Base-by-base conservation (phyloP, 2,113 vertebrate genomes). In the Montifringilla adamsi region DNA sequence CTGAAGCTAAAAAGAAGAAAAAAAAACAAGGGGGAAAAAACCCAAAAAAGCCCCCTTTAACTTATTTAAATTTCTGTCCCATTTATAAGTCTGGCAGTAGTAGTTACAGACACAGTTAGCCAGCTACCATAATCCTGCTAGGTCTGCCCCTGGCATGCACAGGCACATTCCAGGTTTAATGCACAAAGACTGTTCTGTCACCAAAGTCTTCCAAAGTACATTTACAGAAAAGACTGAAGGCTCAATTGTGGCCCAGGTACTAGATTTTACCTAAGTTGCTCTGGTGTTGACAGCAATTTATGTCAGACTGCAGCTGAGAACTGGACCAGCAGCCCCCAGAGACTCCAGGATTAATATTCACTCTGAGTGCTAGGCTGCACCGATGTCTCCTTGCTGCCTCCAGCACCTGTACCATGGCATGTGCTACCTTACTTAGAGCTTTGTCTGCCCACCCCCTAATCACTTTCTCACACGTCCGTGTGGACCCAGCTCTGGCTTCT, bases 171-270 rank as follows among this genome's bases (percentile, higher is more conserved):
- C 95, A 93, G 41, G 15, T 87, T 93, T 90, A 88, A 69, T 66
- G 67, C 75, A 94, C 85, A 96, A 95, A 96, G 95, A 90, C 62
- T 2, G 17, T 94, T 95, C 90, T 96, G 96, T 96, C 85, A 94
- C 94, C 82, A 58, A 66, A 76, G 59, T 69, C 82, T 94, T 90
- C 82, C 75, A 85, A 90, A 63, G 37, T 80, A 77, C 75, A 49
- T 90, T 96, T 83, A 66, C 88, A 95, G 94, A 91, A 56, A 70
- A 90, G 79, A 91, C 67, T 96, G 85, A 96, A 85, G 82, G 90
- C 85, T 92, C 67, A 35, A 1, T 69, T 96, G 90, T 93, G 75
- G 49, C 63, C 69, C 75, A 88, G 75, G 79, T 88, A 86, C 85
- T 96, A 80, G 85, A 69, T 95, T 95, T 92, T 90, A 58, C 85